Base-by-base conservation (phyloP, 2,888 invertebrate genomes). In the Mechanitis mazaeus region DNA sequence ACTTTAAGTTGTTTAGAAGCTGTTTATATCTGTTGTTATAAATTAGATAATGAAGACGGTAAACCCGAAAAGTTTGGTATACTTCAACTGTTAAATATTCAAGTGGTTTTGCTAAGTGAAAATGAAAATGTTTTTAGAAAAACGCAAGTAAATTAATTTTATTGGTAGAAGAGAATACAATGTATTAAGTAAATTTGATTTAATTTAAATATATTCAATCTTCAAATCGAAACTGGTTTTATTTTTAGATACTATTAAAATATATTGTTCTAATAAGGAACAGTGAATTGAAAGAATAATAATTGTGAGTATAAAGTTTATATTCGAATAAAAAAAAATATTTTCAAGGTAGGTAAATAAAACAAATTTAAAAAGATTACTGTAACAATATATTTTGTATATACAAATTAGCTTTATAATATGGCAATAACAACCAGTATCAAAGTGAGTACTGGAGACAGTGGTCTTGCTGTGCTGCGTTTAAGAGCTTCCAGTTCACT, bases 401-500 rank as follows among this genome's bases (percentile, higher is more conserved):
- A 80, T 87, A 89, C 85, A 90, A 85, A 81, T 76, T 79, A 81
- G 79, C 72, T 78, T 83, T 84, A 87, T 79, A 84, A 81, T 81
- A 83, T 75, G 76, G 80, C 74, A 73, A 82, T 78, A 73, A 83
- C 79, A 68, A 77, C 76, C 75, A 83, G 71, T 59, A 79, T 74
- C 65, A 79, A 70, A 61, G 75, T 70, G 64, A 75, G 71, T 60
- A 70, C 65, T 59, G 72, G 73, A 53, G 64, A 63, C 60, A 68
- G 53, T 20, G 64, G 61, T 54, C 59, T 60, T 3, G 79, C 79
- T 35, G 75, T 69, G 75, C 89, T 88, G 46, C 90, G 82, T 71
- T 89, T 88, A 55, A 87, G 77, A 20, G 89, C 89, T 63, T 89
- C 89, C 12, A 89, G 76, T 68, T 90, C 88, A 64, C 87, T 85